Percentiles rank a stretch among this genome's conserved stretches.
Conservation (phyloP, 2,888 invertebrate genomes). For the Drosophila meridionalis region DNA sequence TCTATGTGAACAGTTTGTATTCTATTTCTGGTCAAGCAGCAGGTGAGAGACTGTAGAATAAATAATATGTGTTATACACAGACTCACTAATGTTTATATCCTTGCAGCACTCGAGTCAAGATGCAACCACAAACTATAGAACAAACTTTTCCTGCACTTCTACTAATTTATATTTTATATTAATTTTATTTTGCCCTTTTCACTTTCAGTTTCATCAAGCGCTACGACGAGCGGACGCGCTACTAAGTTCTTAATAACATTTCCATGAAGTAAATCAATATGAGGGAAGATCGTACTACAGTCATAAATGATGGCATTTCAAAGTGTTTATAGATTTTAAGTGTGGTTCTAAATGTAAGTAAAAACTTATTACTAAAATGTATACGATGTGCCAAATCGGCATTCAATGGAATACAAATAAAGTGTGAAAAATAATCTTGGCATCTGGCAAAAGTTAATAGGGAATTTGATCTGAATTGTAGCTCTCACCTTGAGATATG, state of each 20-base stretch:
- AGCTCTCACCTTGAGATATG: not conserved
- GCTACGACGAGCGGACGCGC: slow-evolving; percentile 57
- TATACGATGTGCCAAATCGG: slow-evolving; percentile 18
- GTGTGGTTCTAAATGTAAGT: slow-evolving; percentile 19
- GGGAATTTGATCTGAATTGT: not conserved
- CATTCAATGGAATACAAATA: slow-evolving; percentile 33
- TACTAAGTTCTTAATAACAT: slow-evolving; percentile 44
- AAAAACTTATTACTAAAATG: slow-evolving; percentile 24
- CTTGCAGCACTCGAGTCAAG: slow-evolving; percentile 20
- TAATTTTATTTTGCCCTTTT: not conserved
- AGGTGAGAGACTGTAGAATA: slow-evolving; percentile 25
- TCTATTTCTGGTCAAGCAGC: not conserved
- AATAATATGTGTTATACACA: not conserved
- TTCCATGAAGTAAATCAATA: not conserved
- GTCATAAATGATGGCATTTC: not conserved
- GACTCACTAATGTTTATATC: slow-evolving; percentile 5
- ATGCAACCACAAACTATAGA: not conserved
- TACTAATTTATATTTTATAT: not conserved
- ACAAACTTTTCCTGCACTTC: not conserved
- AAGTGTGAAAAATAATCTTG: slow-evolving; percentile 16
- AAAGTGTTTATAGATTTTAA: slow-evolving; percentile 12
- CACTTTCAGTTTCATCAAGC: slow-evolving; percentile 61
- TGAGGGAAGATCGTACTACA: not conserved
- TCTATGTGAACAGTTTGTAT: not conserved
- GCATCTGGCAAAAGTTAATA: not conserved